Evolutionary conservation across 2,888 invertebrate genomes (phyloP), one percentile per base, ranked within the genome.

Genomic region (Apotomis betuletana): DNA sequence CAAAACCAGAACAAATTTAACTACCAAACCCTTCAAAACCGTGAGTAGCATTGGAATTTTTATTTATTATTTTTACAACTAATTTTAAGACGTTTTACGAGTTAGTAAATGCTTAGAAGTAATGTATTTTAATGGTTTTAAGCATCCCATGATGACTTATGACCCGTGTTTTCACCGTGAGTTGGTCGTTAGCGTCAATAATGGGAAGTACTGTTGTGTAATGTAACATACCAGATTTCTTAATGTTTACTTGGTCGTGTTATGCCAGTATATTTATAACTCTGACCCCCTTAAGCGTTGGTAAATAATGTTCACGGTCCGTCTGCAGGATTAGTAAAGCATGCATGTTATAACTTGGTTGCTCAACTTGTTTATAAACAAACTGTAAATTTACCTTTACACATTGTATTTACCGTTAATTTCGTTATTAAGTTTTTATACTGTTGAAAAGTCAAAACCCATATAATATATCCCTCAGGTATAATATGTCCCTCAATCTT

Each of bases 251-350:
- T 10, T 52, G 67, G 5, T 58, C 13, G n/a, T 12, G 5, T 49
- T 38, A 10, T 12, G 51, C 8, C 13, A 13, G 60, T 15, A 12
- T 65, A 65, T 46, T 46, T 10, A 67, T 64, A 64, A 67, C 41
- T 57, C 27, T 67, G 61, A 57, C 46, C 60, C 55, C 27, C 13
- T 51, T 49, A 10, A 46, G 6, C 44, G 44, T 72, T 62, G 13
- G 52, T 58, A 52, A 72, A 72, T 63, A 36, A 27, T 41, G n/a
- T 60, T 61, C 59, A 68, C 67, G 72, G 58, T 68, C 72, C 59
- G 63, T 54, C 59, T 68, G 44, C 1, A 41, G 5, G 5, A 44
- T 9, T n/a, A 8, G 15, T 51, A 52, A 52, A 58, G 41, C 57
- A 67, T 12, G 54, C n/a, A 54, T 36, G 5, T 54, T 58, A 27